These are phyloP conservation scores for Gnatocerus cornutus DNA, from an alignment of 2,888 invertebrate genomes.

Conservation along the genomic window DNA sequence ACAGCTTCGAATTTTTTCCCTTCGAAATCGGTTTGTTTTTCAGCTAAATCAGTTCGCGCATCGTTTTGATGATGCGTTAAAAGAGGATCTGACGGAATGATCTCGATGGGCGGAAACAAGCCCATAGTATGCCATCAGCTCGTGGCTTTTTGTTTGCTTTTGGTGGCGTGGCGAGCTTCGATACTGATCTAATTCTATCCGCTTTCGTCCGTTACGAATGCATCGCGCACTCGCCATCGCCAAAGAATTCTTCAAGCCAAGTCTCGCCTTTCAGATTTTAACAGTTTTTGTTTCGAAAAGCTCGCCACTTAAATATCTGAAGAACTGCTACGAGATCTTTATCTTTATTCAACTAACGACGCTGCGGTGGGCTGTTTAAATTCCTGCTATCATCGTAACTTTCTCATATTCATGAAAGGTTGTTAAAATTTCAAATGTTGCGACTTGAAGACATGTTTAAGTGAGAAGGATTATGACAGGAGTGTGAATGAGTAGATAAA, in stretches of 20 bases:
- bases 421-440: slow-evolving; percentile 17
- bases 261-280: slow-evolving; percentile 46
- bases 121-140: slow-evolving; percentile 52
- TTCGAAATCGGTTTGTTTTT: slow-evolving; percentile 24
- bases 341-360: slow-evolving; percentile 25
- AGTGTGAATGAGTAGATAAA: background rate
- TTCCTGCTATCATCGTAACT: slow-evolving; percentile 27
- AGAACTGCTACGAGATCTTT: slow-evolving; percentile 32
- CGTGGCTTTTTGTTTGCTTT: slow-evolving; percentile 52
- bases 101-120: slow-evolving; percentile 55
- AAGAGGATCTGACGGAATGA: slow-evolving; percentile 49
- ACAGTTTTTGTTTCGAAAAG: slow-evolving; percentile 49
- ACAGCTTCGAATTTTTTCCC: slow-evolving; percentile 12
- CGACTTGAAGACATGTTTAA: slow-evolving; percentile 18
- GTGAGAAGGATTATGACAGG: background rate
- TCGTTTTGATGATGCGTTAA: slow-evolving; percentile 41
- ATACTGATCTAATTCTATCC: slow-evolving; percentile 50
- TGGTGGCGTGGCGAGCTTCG: slow-evolving; percentile 47
- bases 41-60: slow-evolving; percentile 27
- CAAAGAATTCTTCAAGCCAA: slow-evolving; percentile 40
- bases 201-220: slow-evolving; percentile 52
- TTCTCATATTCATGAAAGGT: slow-evolving; percentile 25
- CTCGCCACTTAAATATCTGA: slow-evolving; percentile 33
- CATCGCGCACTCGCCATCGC: slow-evolving; percentile 49
- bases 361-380: slow-evolving; percentile 30